Evolutionary conservation across 2,888 invertebrate species (phyloP).

Genomic region (Habroteleia sp.): DNA sequence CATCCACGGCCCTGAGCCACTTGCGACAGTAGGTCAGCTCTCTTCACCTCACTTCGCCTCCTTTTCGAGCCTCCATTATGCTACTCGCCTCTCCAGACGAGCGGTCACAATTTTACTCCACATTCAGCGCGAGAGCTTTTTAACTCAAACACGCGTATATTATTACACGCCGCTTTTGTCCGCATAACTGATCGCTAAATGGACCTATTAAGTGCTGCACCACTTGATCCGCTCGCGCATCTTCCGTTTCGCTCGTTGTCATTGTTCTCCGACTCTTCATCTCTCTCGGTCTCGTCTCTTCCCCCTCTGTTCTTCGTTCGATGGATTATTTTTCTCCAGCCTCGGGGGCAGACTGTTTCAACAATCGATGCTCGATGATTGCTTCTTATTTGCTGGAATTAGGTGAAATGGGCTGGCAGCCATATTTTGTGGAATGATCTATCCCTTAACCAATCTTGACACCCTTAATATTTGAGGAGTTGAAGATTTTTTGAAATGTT

Average conservation of each 20-base stretch:
- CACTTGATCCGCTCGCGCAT: neutral
- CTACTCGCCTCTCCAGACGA: conserved; percentile 57
- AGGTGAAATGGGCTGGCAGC: conserved; percentile 10
- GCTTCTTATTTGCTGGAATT: conserved; percentile 27
- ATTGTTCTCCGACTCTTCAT: neutral
- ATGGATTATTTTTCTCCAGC: neutral
- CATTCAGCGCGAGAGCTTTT: conserved; percentile 58
- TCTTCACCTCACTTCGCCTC: conserved; percentile 77
- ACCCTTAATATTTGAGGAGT: conserved; percentile 4
- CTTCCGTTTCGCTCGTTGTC: neutral
- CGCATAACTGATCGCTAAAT: conserved; percentile 19
- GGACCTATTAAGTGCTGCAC: conserved; percentile 5
- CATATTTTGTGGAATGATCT: conserved; percentile 1
- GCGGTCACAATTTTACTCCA: conserved; percentile 62
- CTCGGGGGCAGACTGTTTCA: neutral
- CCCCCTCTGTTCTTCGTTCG: neutral
- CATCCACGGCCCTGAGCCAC: conserved; percentile 81
- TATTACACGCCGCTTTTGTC: conserved; percentile 27
- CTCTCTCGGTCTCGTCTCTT: neutral
- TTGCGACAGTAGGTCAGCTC: conserved; percentile 81
- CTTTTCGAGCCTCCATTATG: conserved; percentile 78
- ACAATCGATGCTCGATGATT: conserved; percentile 27
- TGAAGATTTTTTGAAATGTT: too few relatives aligned
- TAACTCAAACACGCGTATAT: conserved; percentile 35
- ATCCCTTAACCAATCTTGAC: conserved; percentile 22